These are phyloP conservation scores for Orientallactaga sibirica DNA, from an alignment of 2,797 vertebrate genomes.

Conservation along the genomic window DNA sequence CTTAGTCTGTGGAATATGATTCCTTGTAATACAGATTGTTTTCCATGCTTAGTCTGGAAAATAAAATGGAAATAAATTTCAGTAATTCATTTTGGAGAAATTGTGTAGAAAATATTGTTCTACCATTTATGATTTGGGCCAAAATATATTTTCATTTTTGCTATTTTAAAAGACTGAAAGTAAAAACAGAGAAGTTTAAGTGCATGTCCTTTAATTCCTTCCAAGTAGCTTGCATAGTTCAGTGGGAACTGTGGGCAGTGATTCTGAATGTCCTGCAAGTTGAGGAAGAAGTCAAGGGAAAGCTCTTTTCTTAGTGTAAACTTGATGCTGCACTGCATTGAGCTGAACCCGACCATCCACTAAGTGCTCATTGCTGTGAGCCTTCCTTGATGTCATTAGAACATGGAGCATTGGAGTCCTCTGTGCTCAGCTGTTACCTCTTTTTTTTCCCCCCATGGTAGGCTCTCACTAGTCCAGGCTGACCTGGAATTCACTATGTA, in stretches of 20 bases:
- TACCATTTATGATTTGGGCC: conserved; percentile 9
- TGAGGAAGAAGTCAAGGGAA: not conserved
- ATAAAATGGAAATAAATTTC: conserved; percentile 12
- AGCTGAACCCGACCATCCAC: not conserved
- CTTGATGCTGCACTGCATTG: not conserved
- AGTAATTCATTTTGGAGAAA: conserved; percentile 46
- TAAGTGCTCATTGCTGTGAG: not conserved
- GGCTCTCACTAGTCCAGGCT: too few relatives aligned
- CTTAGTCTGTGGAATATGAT: not conserved
- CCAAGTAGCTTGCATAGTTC: not conserved
- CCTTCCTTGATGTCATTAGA: not conserved
- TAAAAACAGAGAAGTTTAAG: not conserved
- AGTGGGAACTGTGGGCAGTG: not conserved
- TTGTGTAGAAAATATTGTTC: not conserved
- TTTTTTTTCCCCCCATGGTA: too few relatives aligned
- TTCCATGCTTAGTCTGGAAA: conserved; percentile 43
- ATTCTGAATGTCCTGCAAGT: not conserved
- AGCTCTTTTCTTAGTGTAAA: not conserved
- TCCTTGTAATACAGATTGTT: not conserved
- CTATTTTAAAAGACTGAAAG: conserved; percentile 8
- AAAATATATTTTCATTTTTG: conserved; percentile 14
- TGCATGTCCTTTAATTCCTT: not conserved
- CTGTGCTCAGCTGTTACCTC: not conserved
- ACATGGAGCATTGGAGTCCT: not conserved
- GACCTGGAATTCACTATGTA: too few relatives aligned